Evolutionary conservation across 2,113 vertebrate genomes (phyloP).

Genomic region (Gallinago undulata): DNA sequence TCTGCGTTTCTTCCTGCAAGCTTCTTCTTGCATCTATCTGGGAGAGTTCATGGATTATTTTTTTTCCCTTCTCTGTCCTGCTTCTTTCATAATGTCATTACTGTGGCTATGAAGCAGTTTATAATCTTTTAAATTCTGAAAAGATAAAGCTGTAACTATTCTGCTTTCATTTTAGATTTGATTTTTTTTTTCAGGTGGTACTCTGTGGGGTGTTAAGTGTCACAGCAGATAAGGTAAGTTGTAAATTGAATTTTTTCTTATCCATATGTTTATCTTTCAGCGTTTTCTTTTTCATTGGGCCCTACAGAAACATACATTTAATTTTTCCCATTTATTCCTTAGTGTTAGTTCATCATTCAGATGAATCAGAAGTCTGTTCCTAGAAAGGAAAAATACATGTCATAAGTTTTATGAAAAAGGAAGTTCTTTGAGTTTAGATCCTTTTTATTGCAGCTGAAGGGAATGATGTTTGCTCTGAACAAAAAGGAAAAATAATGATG

Average conservation of each 20-base stretch:
- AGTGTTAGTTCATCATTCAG: background rate
- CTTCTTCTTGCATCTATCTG: background rate
- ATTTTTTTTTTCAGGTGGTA: background rate
- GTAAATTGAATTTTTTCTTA: constrained; percentile 32
- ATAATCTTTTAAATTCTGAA: background rate
- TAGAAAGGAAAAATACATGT: background rate
- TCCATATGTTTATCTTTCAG: background rate
- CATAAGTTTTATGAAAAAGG: background rate
- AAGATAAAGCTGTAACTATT: background rate
- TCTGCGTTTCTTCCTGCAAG: background rate
- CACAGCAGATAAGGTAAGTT: background rate
- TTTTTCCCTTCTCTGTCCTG: background rate
- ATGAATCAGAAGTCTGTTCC: background rate
- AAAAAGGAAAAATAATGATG: constrained; percentile 19
- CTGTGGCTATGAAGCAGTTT: background rate
- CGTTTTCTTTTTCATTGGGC: background rate
- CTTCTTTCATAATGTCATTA: background rate
- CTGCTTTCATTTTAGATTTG: background rate
- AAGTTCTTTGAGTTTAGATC: background rate
- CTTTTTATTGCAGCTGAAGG: constrained; percentile 2
- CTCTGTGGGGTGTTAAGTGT: background rate
- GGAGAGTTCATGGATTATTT: background rate
- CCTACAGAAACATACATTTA: background rate
- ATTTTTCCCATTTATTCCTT: background rate
- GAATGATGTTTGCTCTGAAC: constrained; percentile 14